Percentiles rank a stretch among this genome's conserved stretches.
These are phyloP conservation scores for Clamator glandarius DNA, from an alignment of 2,797 vertebrate genomes.

Conservation along the genomic window DNA sequence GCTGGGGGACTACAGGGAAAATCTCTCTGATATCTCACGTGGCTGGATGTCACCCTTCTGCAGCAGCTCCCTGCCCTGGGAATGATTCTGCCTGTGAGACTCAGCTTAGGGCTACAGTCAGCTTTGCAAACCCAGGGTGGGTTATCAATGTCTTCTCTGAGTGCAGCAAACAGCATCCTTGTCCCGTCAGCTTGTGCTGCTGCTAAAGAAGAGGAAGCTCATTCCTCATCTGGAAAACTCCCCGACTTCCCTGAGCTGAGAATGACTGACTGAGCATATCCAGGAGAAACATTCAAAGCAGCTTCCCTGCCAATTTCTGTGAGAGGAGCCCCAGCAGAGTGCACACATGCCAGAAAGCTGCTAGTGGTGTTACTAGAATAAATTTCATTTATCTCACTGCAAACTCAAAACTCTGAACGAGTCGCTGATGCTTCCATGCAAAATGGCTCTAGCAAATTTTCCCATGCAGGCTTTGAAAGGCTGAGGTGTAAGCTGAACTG, in stretches of 20 bases:
- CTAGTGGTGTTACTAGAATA: background rate
- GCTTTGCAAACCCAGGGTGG: background rate
- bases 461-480: background rate
- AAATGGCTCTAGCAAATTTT: background rate
- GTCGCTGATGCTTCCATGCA: background rate
- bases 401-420: background rate
- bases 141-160: fast-evolving
- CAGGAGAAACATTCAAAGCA: background rate
- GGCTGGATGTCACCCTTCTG: background rate
- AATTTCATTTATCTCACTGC: background rate
- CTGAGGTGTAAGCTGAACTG: background rate
- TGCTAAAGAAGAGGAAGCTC: background rate
- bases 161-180: background rate
- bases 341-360: background rate
- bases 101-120: background rate
- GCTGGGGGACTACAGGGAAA: background rate
- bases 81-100: background rate
- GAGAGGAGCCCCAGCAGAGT: background rate
- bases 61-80: background rate
- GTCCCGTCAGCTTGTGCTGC: background rate
- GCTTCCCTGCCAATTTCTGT: background rate
- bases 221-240: background rate
- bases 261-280: background rate
- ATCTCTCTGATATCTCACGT: background rate
- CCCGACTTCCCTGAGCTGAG: background rate